A percentile compares a stretch with the other conserved stretches of the same genome.
Conservation (phyloP, 2,113 vertebrate genomes). For the Takifugu bimaculatus region DNA sequence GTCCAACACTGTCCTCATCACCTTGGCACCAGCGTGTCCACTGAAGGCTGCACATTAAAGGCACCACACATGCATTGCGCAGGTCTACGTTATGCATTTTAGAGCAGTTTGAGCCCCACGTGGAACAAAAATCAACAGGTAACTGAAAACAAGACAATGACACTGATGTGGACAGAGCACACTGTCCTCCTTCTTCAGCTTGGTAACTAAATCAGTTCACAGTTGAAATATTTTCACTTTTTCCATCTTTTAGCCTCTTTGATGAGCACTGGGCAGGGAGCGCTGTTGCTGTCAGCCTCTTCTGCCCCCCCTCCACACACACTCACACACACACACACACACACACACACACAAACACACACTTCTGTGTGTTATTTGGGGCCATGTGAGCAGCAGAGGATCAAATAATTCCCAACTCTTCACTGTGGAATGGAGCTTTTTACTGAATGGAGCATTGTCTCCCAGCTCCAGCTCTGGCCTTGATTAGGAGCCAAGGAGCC, state of each 20-base stretch:
- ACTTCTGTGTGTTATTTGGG: conserved; percentile 14
- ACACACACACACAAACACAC: neutral
- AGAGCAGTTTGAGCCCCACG: too few species aligned
- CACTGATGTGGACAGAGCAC: too few species aligned
- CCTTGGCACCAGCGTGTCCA: too few species aligned
- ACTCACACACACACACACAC: too few species aligned
- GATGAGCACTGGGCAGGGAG: neutral
- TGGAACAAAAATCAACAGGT: too few species aligned
- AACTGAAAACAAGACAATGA: too few species aligned
- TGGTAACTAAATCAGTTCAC: neutral
- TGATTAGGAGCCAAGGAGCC: conserved; percentile 55
- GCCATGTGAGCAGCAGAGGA: conserved; percentile 30
- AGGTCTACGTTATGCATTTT: too few species aligned
- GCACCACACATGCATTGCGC: too few species aligned
- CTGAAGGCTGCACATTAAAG: too few species aligned
- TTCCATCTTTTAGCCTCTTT: conserved; percentile 16
- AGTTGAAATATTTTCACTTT: conserved; percentile 15
- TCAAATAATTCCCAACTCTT: conserved; percentile 43
- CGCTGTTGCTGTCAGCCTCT: neutral
- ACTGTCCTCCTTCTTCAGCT: neutral
- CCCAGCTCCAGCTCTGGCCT: conserved; percentile 42
- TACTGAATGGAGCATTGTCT: conserved; percentile 58
- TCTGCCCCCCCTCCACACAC: neutral
- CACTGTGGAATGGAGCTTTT: conserved; percentile 42
- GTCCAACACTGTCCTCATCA: too few species aligned